These are phyloP conservation scores for Mesopsocus fuscifrons DNA, from an alignment of 2,888 invertebrate genomes.

Conservation along the genomic window DNA sequence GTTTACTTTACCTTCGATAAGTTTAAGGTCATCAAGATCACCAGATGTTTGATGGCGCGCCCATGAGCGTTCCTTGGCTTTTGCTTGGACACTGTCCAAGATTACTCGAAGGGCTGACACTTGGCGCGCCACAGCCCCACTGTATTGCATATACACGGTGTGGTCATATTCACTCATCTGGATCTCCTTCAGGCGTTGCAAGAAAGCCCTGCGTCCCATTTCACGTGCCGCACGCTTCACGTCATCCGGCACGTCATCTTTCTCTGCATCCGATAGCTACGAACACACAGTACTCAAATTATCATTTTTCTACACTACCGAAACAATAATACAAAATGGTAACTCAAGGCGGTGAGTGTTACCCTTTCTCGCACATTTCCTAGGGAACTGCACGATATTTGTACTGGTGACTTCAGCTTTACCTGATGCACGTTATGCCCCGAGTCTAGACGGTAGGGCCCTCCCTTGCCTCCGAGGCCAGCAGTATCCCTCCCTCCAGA, in stretches of 20 bases:
- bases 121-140: constrained; percentile 56
- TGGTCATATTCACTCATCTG: constrained; percentile 91
- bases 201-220: constrained; percentile 80
- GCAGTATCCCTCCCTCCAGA: constrained; percentile 84
- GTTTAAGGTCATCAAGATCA: constrained; percentile 83
- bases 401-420: too few relatives aligned
- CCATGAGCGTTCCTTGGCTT: constrained; percentile 90
- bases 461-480: constrained; percentile 89
- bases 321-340: too few relatives aligned
- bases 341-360: too few relatives aligned
- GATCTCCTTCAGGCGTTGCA: constrained; percentile 72
- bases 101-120: constrained; percentile 74
- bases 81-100: constrained; percentile 70
- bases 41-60: constrained; percentile 83
- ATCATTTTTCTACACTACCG: constrained; percentile 30
- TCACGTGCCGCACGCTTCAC: constrained; percentile 76
- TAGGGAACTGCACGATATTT: too few relatives aligned
- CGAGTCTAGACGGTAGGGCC: constrained; percentile 83
- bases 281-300: constrained; percentile 21
- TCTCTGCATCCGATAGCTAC: constrained; percentile 51
- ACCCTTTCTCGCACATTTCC: too few relatives aligned
- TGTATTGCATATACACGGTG: constrained; percentile 64
- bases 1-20: constrained; percentile 58
- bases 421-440: constrained; percentile 86
- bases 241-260: constrained; percentile 75